Evolutionary conservation across 2,888 invertebrate genomes (phyloP).

Genomic region (Thecophora atra): DNA sequence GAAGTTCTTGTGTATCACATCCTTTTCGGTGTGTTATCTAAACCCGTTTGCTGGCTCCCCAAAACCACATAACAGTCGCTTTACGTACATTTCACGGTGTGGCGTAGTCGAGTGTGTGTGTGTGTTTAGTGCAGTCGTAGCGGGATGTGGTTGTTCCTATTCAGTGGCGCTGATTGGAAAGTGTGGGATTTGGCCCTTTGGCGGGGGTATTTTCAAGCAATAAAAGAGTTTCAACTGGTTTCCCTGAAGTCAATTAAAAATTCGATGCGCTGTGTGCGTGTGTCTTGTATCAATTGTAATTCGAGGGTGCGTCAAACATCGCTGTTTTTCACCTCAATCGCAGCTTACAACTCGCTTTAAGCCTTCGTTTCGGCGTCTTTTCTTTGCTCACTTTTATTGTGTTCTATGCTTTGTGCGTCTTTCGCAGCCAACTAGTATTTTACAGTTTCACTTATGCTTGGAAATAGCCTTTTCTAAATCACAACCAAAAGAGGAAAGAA

Average conservation of each 20-base stretch:
- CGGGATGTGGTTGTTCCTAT: constrained; percentile 30
- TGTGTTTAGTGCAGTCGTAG: neutral
- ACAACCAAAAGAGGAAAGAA: neutral
- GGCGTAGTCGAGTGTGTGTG: neutral
- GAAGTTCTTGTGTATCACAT: neutral
- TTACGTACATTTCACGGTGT: neutral
- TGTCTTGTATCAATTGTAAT: no score
- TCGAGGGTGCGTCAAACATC: constrained; percentile 7
- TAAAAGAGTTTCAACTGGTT: neutral
- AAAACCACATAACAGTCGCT: neutral
- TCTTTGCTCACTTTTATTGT: neutral
- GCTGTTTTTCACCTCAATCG: neutral
- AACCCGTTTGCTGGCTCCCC: constrained; percentile 24
- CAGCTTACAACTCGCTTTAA: neutral
- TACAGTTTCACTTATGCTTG: constrained; percentile 4
- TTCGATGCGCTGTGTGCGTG: neutral
- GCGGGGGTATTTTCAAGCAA: neutral
- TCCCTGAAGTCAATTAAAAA: neutral
- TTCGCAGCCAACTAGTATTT: constrained; percentile 1
- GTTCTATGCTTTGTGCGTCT: neutral
- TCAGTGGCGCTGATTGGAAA: no score
- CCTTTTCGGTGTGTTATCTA: constrained; percentile 20
- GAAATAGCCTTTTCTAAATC: no score
- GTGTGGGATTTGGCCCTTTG: no score
- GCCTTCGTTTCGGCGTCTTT: neutral